phyloP scores from a whole-genome alignment of 2,797 vertebrate species.

The Erethizon dorsatum region DNA sequence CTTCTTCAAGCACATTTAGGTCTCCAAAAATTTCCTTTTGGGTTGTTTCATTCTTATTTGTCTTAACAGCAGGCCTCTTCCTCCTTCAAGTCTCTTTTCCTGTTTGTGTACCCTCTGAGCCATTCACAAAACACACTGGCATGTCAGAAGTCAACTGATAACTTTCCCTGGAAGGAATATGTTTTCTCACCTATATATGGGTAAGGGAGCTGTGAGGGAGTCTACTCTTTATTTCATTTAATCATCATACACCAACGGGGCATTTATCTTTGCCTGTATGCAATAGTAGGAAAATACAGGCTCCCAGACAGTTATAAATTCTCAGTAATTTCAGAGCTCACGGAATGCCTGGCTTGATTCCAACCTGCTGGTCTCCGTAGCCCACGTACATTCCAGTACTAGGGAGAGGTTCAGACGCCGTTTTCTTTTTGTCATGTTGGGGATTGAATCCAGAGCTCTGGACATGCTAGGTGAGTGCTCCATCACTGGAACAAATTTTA shows the following conservation, averaged over 20 bases:
- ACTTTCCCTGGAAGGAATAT: neutral
- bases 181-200: neutral
- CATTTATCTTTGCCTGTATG: neutral
- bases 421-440: neutral
- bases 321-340: neutral
- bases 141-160: neutral
- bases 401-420: accelerated
- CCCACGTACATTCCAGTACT: neutral
- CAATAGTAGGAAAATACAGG: neutral
- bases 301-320: slow-evolving; percentile 17
- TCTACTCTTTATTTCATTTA: neutral
- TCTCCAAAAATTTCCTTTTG: neutral
- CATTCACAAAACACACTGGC: neutral
- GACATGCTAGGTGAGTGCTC: neutral
- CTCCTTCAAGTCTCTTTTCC: neutral
- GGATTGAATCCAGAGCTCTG: neutral
- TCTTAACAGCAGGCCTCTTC: neutral
- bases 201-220: neutral
- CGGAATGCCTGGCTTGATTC: neutral
- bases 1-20: neutral
- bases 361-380: neutral
- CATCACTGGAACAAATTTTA: neutral
- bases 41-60: neutral
- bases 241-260: neutral
- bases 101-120: neutral